Base-by-base conservation (phyloP, 2,888 invertebrate species). In the Ariolimax columbianus region DNA sequence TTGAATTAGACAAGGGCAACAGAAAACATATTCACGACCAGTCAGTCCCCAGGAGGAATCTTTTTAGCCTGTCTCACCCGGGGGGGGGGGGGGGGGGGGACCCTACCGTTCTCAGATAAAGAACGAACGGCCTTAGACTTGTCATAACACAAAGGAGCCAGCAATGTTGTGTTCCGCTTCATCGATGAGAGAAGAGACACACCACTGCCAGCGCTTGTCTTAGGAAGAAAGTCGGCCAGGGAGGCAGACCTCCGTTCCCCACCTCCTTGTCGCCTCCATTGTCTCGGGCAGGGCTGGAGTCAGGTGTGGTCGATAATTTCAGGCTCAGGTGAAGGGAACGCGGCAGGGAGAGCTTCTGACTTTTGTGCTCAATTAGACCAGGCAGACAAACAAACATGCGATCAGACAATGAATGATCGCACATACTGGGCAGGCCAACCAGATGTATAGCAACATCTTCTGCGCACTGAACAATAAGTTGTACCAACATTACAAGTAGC, bases 291-390 rank as follows among this genome's bases (percentile, higher is more conserved):
- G 43, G 36, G 1, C 47, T 30, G 68, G 36, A 68, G 80, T 80
- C 80, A 68, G 68, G 68, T 59, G 30, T 68, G 80, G 80, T 80
- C 80, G 80, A 80, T 80, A 80, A 47, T 68, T 68, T 80, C 80
- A 68, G 66, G 80, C 68, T 80, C 80, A 80, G 80, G 80, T 80
- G 80, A 80, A 26, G 80, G 68, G 47, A 68, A 30, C 33, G 68
- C 23, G 3, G 59, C 59, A 59, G 78, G 38, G 33, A 63, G 63
- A 38, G 78, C 38, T 38, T 40, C 59, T 63, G 78, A 78, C 78
- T 78, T 75, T 78, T 59, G 78, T 78, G 36, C 38, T 78, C 59
- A 78, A 78, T 78, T 78, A 78, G 59, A 78, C 36, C 78, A 26
- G 11, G n/a, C 78, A 38, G 40, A 63, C 78, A 78, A 38, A 78